Evolutionary conservation across 2,113 vertebrate species (phyloP).

Genomic region (Ursus arctos): DNA sequence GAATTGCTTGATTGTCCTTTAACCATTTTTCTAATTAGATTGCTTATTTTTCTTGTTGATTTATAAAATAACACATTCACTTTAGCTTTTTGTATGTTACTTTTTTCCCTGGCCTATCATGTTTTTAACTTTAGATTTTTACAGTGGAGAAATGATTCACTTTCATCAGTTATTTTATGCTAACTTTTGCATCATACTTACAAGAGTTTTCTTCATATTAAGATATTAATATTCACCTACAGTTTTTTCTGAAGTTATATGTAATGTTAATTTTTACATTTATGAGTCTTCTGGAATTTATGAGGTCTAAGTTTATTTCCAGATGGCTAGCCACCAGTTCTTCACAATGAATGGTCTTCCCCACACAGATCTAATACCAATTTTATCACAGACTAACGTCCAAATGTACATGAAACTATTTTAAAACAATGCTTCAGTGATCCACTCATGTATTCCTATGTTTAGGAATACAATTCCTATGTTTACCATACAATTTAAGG

Average conservation of each 20-base stretch:
- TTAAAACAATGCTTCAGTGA: conserved; percentile 14
- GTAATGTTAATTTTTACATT: background rate
- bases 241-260: background rate
- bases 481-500: background rate
- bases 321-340: background rate
- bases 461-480: background rate
- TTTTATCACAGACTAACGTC: conserved; percentile 24
- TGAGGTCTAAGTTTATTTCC: background rate
- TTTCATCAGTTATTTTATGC: background rate
- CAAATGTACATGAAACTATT: background rate
- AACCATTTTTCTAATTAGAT: conserved; percentile 12
- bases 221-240: background rate
- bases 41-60: background rate
- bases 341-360: conserved; percentile 9
- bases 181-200: background rate
- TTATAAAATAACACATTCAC: background rate
- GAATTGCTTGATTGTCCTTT: background rate
- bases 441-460: background rate
- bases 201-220: background rate
- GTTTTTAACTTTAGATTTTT: conserved; percentile 20
- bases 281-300: conserved; percentile 16
- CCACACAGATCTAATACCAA: background rate
- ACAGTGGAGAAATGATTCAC: background rate
- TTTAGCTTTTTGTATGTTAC: background rate
- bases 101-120: background rate